phyloP scores from a whole-genome alignment of 2,113 vertebrate genomes.

The Arizona elegans region DNA sequence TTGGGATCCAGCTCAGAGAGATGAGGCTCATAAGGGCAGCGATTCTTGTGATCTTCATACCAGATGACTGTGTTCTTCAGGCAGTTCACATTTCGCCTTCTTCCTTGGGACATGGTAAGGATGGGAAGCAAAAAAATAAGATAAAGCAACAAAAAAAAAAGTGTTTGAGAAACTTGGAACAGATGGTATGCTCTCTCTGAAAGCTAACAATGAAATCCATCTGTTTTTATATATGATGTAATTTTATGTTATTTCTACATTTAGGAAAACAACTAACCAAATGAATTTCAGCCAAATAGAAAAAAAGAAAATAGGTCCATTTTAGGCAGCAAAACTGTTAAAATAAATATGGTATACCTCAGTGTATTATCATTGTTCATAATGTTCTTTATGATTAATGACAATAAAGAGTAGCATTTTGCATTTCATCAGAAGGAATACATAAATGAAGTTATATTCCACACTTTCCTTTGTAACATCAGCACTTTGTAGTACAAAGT shows the following conservation, averaged over 20 bases:
- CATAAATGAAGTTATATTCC: background rate
- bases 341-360: background rate
- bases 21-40: conserved; percentile 82
- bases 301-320: background rate
- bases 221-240: background rate
- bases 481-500: background rate
- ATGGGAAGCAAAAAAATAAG: background rate
- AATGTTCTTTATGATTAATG: background rate
- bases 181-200: background rate
- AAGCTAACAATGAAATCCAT: background rate
- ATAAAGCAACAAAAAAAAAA: background rate
- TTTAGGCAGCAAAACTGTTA: background rate
- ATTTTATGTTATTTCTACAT: background rate
- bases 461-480: background rate
- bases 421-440: background rate
- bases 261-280: background rate
- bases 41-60: conserved; percentile 84
- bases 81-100: conserved; percentile 74
- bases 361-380: background rate
- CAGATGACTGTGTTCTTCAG: conserved; percentile 81
- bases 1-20: conserved; percentile 77
- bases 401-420: background rate
- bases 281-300: background rate
- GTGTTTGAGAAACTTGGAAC: background rate
- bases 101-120: conserved; percentile 59